Evolutionary conservation across 2,113 vertebrate genomes (phyloP), one percentile per base, ranked within the genome.

Genomic region (Sylvilagus bachmani): DNA sequence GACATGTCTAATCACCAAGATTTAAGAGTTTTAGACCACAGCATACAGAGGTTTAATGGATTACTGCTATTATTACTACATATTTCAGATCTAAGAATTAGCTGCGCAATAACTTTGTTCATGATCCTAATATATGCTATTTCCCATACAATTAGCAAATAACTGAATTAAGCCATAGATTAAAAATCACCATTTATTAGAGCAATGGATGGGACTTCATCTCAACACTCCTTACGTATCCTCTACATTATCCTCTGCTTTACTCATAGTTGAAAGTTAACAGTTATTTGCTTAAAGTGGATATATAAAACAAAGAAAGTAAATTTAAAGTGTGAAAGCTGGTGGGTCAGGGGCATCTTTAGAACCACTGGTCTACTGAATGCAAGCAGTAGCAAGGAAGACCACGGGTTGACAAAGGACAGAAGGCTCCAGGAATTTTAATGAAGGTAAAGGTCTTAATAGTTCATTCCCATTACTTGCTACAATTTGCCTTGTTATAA

Each of bases 401-500:
- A 71, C 58, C 88, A 88, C 86, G 58, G 11, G 14, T 74, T 77
- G 44, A 79, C 74, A 92, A 91, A 71, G 2, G 10, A 90, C 51
- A 80, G 51, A 71, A 86, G 75, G 49, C 25, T 27, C 55, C 10
- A 78, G 67, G 94, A 92, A 93, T 95, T 92, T 36, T 77, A 95
- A 95, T 69, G 73, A 93, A 31, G 62, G 36, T 90, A 29, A 79
- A 92, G 96, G 86, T 74, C 91, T 89, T 89, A 44, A 66, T 17
- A 74, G 85, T 86, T 95, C 86, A 97, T 67, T 97, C 79, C 81
- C 44, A 94, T 93, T 95, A 90, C 29, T 74, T 67, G 31, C 9
- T 92, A 8, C 27, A 75, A 69, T 70, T 92, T n/a, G 25, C 24
- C 61, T 88, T 95, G 33, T 92, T 86, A 90, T 81, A 87, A 69